Evolutionary conservation across 2,888 invertebrate species (phyloP), one percentile per base, ranked within the genome.

Genomic region (Dryococelus australis): DNA sequence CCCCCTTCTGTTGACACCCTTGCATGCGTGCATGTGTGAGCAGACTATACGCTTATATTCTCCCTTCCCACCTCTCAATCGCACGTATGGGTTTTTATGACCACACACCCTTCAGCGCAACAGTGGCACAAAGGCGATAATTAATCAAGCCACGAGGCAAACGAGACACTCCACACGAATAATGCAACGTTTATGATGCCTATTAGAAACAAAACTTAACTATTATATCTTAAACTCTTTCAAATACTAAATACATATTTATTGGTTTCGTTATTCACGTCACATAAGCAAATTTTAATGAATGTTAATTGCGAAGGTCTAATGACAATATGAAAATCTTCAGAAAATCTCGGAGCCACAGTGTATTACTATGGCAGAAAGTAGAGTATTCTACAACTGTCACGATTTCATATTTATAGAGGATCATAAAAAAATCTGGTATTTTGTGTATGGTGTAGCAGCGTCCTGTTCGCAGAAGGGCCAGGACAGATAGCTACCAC

Each of bases 61-160:
- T 65, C 65, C 65, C 65, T n/a, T 65, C 47, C 47, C 47, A 47
- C 24, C 65, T 65, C 65, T 65, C 65, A 65, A 65, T 65, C 65
- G 65, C 65, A 65, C 65, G 65, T 65, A 65, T 65, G 65, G 20
- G 65, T 65, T 65, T 65, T 65, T 65, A 65, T 65, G 65, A 65
- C 65, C 65, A 24, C 20, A n/a, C 10, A 6, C n/a, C 65, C 65
- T n/a, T 65, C 65, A n/a, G 65, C n/a, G 65, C 65, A 16, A 65
- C 20, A 65, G 65, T n/a, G 65, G n/a, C 65, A 65, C 65, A 65
- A n/a, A 24, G 10, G 65, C 65, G 20, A 12, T 65, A 65, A 65
- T 65, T 65, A 65, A 20, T 16, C 20, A 8, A 65, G 35, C 47
- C 47, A 16, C 16, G 47, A 16, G 0, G 12, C 16, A 16, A 13